Conservation (phyloP, 2,113 vertebrate species). For the Calidris pygmaea region DNA sequence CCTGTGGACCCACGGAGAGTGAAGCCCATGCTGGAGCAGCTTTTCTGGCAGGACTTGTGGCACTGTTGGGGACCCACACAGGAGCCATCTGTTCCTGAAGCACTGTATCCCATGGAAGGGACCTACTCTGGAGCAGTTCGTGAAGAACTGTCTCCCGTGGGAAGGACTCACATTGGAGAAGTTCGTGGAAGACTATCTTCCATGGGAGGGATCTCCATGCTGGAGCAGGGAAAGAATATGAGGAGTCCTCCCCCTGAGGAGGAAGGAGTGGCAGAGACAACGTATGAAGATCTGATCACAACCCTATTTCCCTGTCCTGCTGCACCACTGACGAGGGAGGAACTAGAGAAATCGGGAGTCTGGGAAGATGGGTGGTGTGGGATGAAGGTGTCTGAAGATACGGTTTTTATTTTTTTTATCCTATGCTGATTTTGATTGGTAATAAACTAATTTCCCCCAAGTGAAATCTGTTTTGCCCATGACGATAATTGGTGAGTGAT, state of each 20-base stretch:
- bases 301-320: background rate
- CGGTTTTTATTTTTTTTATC: background rate
- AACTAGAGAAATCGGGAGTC: background rate
- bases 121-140: rapidly evolving
- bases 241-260: background rate
- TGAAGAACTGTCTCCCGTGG: background rate
- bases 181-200: background rate
- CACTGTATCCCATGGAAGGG: background rate
- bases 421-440: background rate
- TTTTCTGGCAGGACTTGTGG: background rate
- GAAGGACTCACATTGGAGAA: background rate
- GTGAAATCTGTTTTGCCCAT: background rate
- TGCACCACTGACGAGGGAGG: rapidly evolving
- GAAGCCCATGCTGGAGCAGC: background rate
- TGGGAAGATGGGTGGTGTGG: background rate
- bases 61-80: rapidly evolving
- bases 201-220: background rate
- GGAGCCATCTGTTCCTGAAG: background rate
- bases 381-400: background rate
- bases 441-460: background rate
- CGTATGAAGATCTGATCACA: background rate
- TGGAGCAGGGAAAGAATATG: background rate
- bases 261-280: background rate
- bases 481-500: background rate
- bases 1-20: background rate